A percentile compares a stretch with the other conserved stretches of the same genome.
phyloP scores from a whole-genome alignment of 2,888 invertebrate genomes.

The Ectropis crepuscularia region DNA sequence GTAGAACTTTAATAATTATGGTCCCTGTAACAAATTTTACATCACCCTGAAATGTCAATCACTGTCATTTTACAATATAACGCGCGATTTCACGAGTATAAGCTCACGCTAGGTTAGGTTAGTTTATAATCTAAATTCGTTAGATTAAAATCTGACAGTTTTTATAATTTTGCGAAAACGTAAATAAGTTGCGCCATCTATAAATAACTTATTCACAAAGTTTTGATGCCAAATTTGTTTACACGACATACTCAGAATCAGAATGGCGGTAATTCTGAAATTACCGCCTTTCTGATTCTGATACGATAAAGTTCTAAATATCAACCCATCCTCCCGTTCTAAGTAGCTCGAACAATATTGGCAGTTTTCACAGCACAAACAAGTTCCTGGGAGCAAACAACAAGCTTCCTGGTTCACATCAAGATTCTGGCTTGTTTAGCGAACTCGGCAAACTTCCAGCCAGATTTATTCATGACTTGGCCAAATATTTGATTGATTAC shows the following conservation, averaged over 20 bases:
- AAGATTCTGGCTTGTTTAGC: slow-evolving; percentile 34
- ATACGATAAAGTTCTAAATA: slow-evolving; percentile 4
- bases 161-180: too few species aligned
- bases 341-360: slow-evolving; percentile 27
- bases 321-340: neutral
- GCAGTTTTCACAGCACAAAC: slow-evolving; percentile 30
- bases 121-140: too few species aligned
- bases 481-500: slow-evolving; percentile 82
- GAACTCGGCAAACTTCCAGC: slow-evolving; percentile 48
- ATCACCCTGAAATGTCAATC: too few species aligned
- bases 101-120: too few species aligned
- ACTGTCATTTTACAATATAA: too few species aligned
- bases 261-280: too few species aligned
- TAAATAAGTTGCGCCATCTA: too few species aligned
- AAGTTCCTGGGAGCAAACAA: slow-evolving; percentile 26
- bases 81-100: too few species aligned
- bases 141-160: too few species aligned
- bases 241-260: neutral
- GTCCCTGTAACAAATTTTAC: too few species aligned
- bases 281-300: neutral
- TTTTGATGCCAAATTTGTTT: neutral
- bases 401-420: slow-evolving; percentile 24
- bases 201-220: too few species aligned
- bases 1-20: too few species aligned
- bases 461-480: slow-evolving; percentile 79